Percentiles rank a stretch among this genome's conserved stretches.
Evolutionary conservation across 2,797 vertebrate genomes (phyloP).

Genomic region (Glyptemys insculpta): DNA sequence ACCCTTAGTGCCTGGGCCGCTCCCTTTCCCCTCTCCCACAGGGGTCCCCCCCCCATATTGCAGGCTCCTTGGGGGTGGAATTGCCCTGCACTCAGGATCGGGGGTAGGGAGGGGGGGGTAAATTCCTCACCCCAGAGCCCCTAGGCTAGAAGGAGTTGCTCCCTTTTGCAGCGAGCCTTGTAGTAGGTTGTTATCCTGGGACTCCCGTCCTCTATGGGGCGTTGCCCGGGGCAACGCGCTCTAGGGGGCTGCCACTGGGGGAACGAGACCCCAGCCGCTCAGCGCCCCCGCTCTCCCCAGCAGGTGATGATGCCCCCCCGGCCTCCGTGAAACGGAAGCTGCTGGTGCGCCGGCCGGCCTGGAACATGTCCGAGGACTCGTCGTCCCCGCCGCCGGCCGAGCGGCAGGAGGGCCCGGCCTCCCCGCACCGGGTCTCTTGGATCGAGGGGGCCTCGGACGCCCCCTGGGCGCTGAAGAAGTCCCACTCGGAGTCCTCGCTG

Average conservation of each 20-base stretch:
- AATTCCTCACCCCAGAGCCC: not conserved
- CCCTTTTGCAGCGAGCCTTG: not conserved
- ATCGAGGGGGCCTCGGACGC: constrained; percentile 79
- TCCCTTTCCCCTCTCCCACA: no score
- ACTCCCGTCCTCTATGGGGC: no score
- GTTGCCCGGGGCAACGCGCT: not conserved
- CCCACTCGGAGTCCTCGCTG: constrained; percentile 81
- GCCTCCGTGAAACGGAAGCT: not conserved
- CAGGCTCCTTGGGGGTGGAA: not conserved
- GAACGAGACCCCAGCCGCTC: not conserved
- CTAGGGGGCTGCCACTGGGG: not conserved
- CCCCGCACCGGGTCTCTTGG: constrained; percentile 89
- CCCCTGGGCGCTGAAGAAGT: not conserved
- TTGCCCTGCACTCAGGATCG: not conserved
- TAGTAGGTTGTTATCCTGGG: not conserved
- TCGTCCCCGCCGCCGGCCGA: not conserved
- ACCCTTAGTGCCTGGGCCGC: no score
- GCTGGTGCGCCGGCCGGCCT: constrained; percentile 30
- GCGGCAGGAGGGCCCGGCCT: not conserved
- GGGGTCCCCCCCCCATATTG: not conserved
- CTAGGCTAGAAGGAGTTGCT: not conserved
- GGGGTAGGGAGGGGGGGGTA: not conserved
- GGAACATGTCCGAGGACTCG: constrained; percentile 67
- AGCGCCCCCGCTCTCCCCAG: not conserved
- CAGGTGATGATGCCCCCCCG: not conserved